Base-by-base conservation (phyloP, 1,140 invertebrate genomes). In the Sesamia nonagrioides region DNA sequence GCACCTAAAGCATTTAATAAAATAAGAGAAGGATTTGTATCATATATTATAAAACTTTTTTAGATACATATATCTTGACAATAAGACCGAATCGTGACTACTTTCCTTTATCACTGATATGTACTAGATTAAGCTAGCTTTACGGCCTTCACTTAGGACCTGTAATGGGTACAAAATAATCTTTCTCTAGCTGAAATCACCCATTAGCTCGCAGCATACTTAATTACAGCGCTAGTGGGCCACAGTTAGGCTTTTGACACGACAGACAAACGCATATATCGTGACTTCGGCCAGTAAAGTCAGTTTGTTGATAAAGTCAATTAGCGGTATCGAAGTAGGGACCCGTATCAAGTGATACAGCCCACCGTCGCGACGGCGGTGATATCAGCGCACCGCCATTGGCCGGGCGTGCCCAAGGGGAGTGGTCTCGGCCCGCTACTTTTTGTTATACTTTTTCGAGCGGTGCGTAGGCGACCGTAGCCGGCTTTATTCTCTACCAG, bases 281-380 rank as follows among this genome's bases (percentile, higher is more conserved):
- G 93, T 95, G 92, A 92, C 90, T 94, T 82, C 83, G 86, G 87
- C 92, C 92, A 91, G 92, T 94, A 92, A 94, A 92, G 89, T 93
- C 90, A 86, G 91, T 93, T 92, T 94, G 93, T 94, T 94, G 93
- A 94, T 94, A 94, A 94, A 94, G 92, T 93, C 93, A 94, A 94
- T 94, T 94, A 94, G 91, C 91, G 85, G 89, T 94, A 94, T 94
- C 93, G 92, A 91, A 93, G 92, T 88, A 89, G 91, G 88, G 90
- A 89, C 91, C 90, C 86, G 90, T 92, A 93, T 93, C 91, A 90
- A 89, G 81, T 88, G 89, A 92, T 88, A 87, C 80, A 82, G 89
- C 92, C 91, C 91, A 93, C 93, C 90, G 88, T 89, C 90, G 86
- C 79, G 84, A 78, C 86, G 82, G 88, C 85, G 85, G 88, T 77